phyloP scores from a whole-genome alignment of 2,888 invertebrate species.

The Liodrosophila aerea region DNA sequence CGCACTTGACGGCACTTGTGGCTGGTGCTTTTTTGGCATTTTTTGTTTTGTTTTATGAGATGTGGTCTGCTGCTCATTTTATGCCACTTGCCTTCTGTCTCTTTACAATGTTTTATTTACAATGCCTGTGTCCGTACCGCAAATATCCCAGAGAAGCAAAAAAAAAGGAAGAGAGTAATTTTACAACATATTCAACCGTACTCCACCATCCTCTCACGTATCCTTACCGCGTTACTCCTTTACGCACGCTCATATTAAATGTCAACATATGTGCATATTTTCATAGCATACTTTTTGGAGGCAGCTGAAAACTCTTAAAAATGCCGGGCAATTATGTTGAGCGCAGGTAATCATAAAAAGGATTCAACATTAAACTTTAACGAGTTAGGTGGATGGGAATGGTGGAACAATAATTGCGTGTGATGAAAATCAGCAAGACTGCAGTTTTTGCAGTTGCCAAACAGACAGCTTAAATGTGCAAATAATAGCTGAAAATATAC shows the following conservation, averaged over 20 bases:
- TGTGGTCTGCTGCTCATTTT: slow-evolving; percentile 50
- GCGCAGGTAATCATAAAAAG: slow-evolving; percentile 45
- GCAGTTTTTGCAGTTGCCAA: not conserved
- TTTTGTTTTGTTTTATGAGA: slow-evolving; percentile 54
- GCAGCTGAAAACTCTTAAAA: slow-evolving; percentile 12
- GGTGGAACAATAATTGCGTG: not conserved
- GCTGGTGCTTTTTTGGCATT: slow-evolving; percentile 43
- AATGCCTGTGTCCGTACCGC: not conserved
- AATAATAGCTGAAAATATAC: slow-evolving; percentile 10
- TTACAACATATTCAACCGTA: not conserved
- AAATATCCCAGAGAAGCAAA: not conserved
- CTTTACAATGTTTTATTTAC: slow-evolving; percentile 33
- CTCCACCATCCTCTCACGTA: not conserved
- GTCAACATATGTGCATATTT: slow-evolving; percentile 34
- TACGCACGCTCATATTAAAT: slow-evolving; percentile 24
- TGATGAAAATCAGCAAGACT: not conserved
- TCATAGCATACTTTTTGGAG: slow-evolving; percentile 2
- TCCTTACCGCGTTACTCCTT: no score
- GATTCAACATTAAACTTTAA: slow-evolving; percentile 36
- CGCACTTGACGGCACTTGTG: slow-evolving; percentile 72
- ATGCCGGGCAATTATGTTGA: slow-evolving; percentile 34
- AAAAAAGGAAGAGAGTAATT: not conserved
- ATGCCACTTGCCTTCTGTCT: slow-evolving; percentile 48
- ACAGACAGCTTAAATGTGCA: slow-evolving; percentile 16
- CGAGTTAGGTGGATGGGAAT: slow-evolving; percentile 9